Evolutionary conservation across 2,888 invertebrate species (phyloP), one percentile per base, ranked within the genome.

Genomic region (Parapristionchus giblindavisi): DNA sequence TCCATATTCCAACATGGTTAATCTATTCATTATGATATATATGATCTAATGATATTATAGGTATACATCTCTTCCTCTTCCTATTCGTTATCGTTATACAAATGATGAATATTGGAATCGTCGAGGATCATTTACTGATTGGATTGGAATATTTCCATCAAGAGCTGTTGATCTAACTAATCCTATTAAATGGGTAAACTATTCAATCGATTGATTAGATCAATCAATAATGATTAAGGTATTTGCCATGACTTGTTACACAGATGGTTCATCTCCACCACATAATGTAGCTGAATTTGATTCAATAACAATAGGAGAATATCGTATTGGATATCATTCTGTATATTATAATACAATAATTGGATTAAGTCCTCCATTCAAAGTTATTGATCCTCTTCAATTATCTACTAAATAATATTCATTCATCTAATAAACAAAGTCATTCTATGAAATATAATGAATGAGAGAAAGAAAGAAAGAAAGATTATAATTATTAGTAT

Each of bases 101-200:
- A 61, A 75, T 56, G 34, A 58, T 11, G 61, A 76, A 32, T 85
- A 77, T 36, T 85, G 84, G 80, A 75, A 77, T n/a, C 63, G 76
- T 27, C 65, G 77, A 36, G 84, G 85, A 34, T 81, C 84, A 36
- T 83, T 81, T 76, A 76, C 78, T 38, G 86, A 86, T 65, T 86
- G 86, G 86, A 76, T 85, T 34, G 81, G 83, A 3, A 73, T 84
- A 4, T 81, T 79, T 48, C 81, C 82, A 52, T 79, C 80, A 48
- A 24, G 70, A 70, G 24, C 48, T 48, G 27, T 38, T 21, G 70
- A 70, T 56, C 36, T 56, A 17, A 70, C 70, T 11, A 70, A 52
- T 70, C 70, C 70, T 3, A 36, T 70, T 27, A 52, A 48, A 70
- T 70, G 70, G 70, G 56, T 65, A 6, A 36, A 48, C 27, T n/a